Evolutionary conservation across 2,888 invertebrate genomes (phyloP).

Genomic region (Eurytoma adleriae): DNA sequence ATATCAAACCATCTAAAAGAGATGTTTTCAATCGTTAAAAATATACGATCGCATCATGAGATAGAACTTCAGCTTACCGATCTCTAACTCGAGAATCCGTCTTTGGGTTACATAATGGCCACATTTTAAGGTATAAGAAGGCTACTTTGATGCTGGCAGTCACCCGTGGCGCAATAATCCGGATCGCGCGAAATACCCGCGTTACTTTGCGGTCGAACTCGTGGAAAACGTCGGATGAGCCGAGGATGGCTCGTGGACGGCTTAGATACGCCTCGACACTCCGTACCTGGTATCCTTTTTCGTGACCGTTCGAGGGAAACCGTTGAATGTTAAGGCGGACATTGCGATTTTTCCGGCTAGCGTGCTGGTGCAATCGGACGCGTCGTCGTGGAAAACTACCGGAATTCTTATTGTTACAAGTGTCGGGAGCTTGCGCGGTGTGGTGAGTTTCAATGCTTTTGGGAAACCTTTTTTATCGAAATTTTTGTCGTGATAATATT

Average conservation of each 20-base stretch:
- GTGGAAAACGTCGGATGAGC: constrained; percentile 67
- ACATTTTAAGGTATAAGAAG: neutral
- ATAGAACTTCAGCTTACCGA: no score
- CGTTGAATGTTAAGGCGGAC: constrained; percentile 23
- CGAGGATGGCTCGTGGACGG: constrained; percentile 16
- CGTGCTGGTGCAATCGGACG: constrained; percentile 33
- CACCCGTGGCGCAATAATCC: constrained; percentile 54
- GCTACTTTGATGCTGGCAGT: neutral
- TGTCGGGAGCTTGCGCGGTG: no score
- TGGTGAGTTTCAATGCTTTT: no score
- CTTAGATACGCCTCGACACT: constrained; percentile 67
- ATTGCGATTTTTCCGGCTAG: constrained; percentile 25
- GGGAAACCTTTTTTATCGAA: no score
- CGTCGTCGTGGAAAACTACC: constrained; percentile 42
- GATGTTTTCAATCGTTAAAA: no score
- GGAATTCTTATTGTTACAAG: constrained; percentile 49
- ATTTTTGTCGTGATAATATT: no score
- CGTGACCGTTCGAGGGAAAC: constrained; percentile 31
- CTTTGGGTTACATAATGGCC: constrained; percentile 37
- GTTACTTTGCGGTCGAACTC: constrained; percentile 57
- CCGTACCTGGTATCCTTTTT: constrained; percentile 44
- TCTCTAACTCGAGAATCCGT: neutral
- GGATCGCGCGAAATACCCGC: constrained; percentile 55
- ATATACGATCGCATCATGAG: neutral
- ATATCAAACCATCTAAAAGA: no score